Evolutionary conservation across 2,797 vertebrate genomes (phyloP).

Genomic region (Sitta carolinensis): DNA sequence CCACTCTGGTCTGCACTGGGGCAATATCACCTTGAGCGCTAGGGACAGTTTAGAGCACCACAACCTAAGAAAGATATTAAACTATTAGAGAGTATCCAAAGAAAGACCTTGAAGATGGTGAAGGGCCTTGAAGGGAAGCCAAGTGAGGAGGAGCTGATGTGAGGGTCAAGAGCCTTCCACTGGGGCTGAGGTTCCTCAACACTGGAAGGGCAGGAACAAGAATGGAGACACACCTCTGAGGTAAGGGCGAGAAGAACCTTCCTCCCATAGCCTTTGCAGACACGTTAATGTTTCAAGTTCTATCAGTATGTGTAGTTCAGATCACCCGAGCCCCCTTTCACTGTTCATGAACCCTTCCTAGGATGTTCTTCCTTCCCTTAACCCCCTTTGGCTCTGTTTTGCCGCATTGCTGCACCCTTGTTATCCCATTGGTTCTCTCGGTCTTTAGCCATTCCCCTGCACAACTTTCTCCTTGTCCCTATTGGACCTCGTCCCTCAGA

Average conservation of each 20-base stretch:
- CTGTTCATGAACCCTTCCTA: not conserved
- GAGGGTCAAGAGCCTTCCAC: too few species aligned
- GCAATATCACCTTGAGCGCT: not conserved
- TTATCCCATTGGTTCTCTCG: not conserved
- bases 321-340: not conserved
- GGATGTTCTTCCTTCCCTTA: not conserved
- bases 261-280: too few species aligned
- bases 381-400: not conserved
- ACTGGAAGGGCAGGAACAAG: too few species aligned
- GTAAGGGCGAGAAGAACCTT: too few species aligned
- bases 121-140: not conserved
- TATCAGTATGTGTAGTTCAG: too few species aligned
- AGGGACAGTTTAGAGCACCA: not conserved
- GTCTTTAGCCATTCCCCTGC: too few species aligned
- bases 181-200: too few species aligned
- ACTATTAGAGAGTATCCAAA: not conserved
- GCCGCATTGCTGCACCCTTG: not conserved
- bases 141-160: not conserved
- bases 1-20: accelerated
- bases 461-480: too few species aligned
- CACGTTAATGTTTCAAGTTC: too few species aligned
- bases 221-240: too few species aligned
- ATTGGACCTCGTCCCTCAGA: not conserved
- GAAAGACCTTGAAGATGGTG: accelerated
- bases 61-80: not conserved